phyloP scores from a whole-genome alignment of 2,888 invertebrate genomes.

The Criorhina ranunculi region DNA sequence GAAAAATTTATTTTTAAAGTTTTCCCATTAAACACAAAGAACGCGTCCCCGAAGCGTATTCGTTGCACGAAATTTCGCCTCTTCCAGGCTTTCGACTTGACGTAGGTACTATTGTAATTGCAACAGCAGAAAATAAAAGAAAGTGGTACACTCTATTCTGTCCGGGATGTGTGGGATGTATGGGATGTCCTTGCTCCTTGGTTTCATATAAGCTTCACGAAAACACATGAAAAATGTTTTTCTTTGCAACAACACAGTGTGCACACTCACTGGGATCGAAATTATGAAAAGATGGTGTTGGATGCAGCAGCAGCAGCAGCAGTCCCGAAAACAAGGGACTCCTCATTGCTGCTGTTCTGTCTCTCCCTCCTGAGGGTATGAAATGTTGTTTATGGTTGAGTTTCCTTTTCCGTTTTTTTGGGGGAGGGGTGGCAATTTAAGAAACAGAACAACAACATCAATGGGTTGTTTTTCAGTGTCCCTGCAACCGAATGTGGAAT shows the following conservation, averaged over 20 bases:
- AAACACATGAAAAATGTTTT: conserved; percentile 53
- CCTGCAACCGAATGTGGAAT: conserved; percentile 33
- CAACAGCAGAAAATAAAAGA: conserved; percentile 8
- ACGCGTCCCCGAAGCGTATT: conserved; percentile 28
- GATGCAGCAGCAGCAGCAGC: conserved; percentile 45
- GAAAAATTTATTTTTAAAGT: conserved; percentile 43
- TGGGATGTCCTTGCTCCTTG: background rate
- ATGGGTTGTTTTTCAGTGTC: conserved; percentile 23
- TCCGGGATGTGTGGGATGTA: background rate
- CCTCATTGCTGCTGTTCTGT: background rate
- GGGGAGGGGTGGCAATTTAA: conserved; percentile 22
- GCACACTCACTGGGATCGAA: conserved; percentile 26
- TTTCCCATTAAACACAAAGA: conserved; percentile 48
- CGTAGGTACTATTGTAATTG: conserved; percentile 39
- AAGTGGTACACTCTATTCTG: conserved; percentile 26
- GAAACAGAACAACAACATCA: conserved; percentile 31
- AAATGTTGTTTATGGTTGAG: conserved; percentile 22
- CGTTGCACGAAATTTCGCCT: background rate
- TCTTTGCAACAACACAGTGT: conserved; percentile 45
- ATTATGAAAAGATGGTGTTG: conserved; percentile 60
- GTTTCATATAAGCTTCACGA: background rate
- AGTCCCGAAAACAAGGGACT: conserved; percentile 24
- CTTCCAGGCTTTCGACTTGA: conserved; percentile 36
- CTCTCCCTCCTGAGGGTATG: conserved; percentile 29
- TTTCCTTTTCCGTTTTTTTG: conserved; percentile 22